These are phyloP conservation scores for Tridacna gigas DNA, from an alignment of 2,888 invertebrate genomes.

Conservation along the genomic window DNA sequence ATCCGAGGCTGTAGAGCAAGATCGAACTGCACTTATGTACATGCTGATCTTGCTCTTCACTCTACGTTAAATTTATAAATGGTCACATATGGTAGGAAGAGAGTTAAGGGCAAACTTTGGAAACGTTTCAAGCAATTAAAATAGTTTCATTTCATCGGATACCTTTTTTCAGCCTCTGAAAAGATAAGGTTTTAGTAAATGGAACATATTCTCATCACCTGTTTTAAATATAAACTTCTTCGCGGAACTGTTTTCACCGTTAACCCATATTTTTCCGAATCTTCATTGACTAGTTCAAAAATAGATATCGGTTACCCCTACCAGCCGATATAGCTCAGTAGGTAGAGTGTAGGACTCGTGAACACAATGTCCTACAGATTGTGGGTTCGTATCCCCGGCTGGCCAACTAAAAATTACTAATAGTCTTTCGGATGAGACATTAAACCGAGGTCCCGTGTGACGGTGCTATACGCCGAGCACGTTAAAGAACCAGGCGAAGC, in stretches of 20 bases:
- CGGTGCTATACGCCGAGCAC: too few relatives aligned
- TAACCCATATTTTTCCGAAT: neutral
- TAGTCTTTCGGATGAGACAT: too few relatives aligned
- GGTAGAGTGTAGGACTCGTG: too few relatives aligned
- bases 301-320: too few relatives aligned
- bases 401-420: too few relatives aligned
- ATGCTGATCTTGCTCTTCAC: neutral
- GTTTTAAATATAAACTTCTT: constrained; percentile 3
- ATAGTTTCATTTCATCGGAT: neutral
- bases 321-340: too few relatives aligned
- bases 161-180: neutral
- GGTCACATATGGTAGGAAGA: neutral
- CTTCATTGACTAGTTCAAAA: too few relatives aligned
- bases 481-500: too few relatives aligned
- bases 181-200: constrained; percentile 1
- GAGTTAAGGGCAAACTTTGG: neutral
- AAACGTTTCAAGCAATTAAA: constrained; percentile 13
- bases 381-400: too few relatives aligned
- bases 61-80: neutral
- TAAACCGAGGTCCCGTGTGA: too few relatives aligned
- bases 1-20: too few relatives aligned
- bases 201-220: constrained; percentile 1
- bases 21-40: neutral
- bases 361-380: too few relatives aligned
- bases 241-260: neutral